Evolutionary conservation across 2,888 invertebrate genomes (phyloP).

Genomic region (Lamproptera curius): DNA sequence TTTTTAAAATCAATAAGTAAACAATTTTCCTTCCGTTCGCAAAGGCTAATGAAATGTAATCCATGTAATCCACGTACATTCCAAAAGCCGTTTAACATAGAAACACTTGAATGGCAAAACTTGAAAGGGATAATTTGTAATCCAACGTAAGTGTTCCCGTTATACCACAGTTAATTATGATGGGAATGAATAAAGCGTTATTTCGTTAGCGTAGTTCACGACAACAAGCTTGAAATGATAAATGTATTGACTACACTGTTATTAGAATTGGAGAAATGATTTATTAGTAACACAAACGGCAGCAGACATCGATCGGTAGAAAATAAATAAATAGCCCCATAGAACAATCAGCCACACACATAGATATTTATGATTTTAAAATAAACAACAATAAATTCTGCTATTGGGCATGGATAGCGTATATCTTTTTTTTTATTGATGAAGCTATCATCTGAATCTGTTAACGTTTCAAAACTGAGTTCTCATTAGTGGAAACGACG

Average conservation of each 20-base stretch:
- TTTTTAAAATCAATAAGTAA: too few species aligned
- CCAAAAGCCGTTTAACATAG: too few species aligned
- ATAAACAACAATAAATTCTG: background rate
- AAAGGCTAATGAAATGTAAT: too few species aligned
- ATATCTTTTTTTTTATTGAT: too few species aligned
- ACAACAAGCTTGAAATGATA: conserved; percentile 46
- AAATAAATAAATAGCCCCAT: conserved; percentile 31
- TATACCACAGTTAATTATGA: conserved; percentile 27
- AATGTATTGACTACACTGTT: conserved; percentile 12
- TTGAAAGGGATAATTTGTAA: background rate
- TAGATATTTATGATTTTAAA: background rate
- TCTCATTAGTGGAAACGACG: background rate
- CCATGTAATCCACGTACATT: too few species aligned
- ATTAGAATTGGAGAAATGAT: conserved; percentile 11
- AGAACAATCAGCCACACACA: background rate
- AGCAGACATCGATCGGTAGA: conserved; percentile 20
- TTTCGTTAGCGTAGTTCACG: conserved; percentile 60
- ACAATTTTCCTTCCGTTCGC: too few species aligned
- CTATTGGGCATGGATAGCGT: background rate
- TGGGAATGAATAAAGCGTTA: conserved; percentile 54
- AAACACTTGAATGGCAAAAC: background rate
- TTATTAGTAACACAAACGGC: conserved; percentile 17
- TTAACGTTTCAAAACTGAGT: background rate
- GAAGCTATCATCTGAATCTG: background rate
- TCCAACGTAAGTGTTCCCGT: conserved; percentile 25